These are phyloP conservation scores for Intellagama lesueurii DNA, from an alignment of 2,797 vertebrate species.

Conservation along the genomic window DNA sequence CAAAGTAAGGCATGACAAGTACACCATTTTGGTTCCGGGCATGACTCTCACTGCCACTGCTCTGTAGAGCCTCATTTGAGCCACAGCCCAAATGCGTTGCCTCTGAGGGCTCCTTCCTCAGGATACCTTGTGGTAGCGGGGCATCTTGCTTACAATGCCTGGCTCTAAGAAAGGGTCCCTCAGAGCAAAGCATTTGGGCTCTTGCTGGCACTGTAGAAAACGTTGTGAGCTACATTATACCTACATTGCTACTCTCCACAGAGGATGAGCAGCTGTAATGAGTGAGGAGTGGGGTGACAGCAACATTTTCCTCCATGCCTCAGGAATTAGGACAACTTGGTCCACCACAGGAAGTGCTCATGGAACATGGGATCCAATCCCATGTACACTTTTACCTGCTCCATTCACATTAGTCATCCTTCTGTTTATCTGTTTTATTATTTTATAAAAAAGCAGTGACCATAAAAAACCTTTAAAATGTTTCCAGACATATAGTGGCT, in stretches of 20 bases:
- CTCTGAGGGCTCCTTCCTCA: no score
- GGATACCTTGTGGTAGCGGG: no score
- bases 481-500: background rate
- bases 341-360: background rate
- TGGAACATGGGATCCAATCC: background rate
- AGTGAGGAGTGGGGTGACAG: background rate
- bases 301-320: background rate
- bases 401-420: background rate
- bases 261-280: background rate
- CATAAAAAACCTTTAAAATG: conserved; percentile 9
- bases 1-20: no score
- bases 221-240: no score
- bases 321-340: background rate
- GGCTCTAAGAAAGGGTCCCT: no score
- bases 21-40: no score
- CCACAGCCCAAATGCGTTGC: no score
- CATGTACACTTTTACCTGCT: background rate
- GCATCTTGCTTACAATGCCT: no score
- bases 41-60: no score
- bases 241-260: background rate
- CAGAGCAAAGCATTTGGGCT: no score
- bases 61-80: no score
- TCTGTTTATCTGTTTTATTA: background rate
- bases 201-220: no score
- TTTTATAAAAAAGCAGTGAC: background rate